Base-by-base conservation (phyloP, 1,140 invertebrate genomes). In the Orussus abietinus region DNA sequence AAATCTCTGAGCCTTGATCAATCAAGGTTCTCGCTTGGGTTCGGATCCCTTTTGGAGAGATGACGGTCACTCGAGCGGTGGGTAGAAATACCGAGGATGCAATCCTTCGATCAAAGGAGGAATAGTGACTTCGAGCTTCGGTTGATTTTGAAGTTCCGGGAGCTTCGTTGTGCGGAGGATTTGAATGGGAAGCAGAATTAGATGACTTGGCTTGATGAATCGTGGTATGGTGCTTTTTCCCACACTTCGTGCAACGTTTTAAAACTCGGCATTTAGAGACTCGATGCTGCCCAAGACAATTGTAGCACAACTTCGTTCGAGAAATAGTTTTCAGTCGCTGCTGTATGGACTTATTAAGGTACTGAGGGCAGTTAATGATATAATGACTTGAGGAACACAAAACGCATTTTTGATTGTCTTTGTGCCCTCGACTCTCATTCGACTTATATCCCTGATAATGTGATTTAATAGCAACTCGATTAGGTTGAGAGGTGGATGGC, bases 1-100 rank as follows among this genome's bases (percentile, higher is more conserved):
- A 46, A 12, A 42, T 44, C 20, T 59, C 36, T 1, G 51, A 57
- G 1, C 54, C 54, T 35, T 48, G 54, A 33, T 53, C 55, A 7
- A 60, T 29, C 6, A 60, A 35, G 3, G 33, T 49, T 32, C 47
- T 4, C 25, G 49, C 30, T 5, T 10, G 31, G 17, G 30, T n/a
- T 35, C n/a, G 9, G 6, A 29, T 5, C 10, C n/a, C 31, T 4
- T 36, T 13, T 6, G n/a, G n/a, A 35, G 15, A 3, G 30, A 18
- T 9, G 10, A 44, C 22, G 10, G 11, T 14, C n/a, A 47, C 15
- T 17, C 12, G 32, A 1, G 28, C 40, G 4, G 45, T 47, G 2
- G 44, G 22, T 20, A 46, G 17, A 3, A 46, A 5, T 4, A 21
- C 9, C 20, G 31, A 4, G 20, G 15, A 4, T 19, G 18, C 3